phyloP scores from a whole-genome alignment of 37 sponge, comb jelly and placozoan species.

The Beroe ovata region DNA sequence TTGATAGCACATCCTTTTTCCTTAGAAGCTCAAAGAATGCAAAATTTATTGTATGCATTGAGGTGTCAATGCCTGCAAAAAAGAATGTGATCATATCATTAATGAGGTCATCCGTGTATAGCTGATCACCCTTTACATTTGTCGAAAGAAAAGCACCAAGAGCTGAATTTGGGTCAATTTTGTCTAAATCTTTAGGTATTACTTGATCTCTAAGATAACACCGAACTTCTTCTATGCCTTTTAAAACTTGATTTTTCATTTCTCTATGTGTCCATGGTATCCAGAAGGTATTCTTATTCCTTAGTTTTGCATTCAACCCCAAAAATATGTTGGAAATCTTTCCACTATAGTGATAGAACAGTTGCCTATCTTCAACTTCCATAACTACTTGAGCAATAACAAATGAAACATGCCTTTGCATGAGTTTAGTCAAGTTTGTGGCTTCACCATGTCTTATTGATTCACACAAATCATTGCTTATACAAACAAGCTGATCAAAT shows the following conservation, averaged over 20 bases:
- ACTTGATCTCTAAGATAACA: neutral
- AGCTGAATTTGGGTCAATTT: neutral
- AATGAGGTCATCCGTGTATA: neutral
- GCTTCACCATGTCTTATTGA: neutral
- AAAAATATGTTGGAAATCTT: neutral
- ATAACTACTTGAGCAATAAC: neutral
- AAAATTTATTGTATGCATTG: constrained; percentile 36
- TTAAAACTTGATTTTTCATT: neutral
- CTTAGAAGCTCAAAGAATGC: constrained; percentile 24
- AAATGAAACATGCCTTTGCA: constrained; percentile 16
- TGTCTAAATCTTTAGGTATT: neutral
- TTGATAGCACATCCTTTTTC: neutral
- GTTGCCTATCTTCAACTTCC: neutral
- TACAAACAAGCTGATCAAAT: neutral
- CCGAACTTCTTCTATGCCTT: neutral
- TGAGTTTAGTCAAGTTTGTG: neutral
- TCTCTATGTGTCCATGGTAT: neutral
- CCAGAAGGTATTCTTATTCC: constrained; percentile 43
- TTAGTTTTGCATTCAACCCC: neutral
- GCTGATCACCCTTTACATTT: neutral
- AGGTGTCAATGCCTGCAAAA: constrained; percentile 40
- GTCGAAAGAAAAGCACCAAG: neutral
- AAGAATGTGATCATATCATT: constrained; percentile 31
- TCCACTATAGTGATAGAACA: neutral
- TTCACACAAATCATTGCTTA: neutral